These are phyloP conservation scores for Premnoplex brunnescens DNA, from an alignment of 2,797 vertebrate genomes.

Conservation along the genomic window DNA sequence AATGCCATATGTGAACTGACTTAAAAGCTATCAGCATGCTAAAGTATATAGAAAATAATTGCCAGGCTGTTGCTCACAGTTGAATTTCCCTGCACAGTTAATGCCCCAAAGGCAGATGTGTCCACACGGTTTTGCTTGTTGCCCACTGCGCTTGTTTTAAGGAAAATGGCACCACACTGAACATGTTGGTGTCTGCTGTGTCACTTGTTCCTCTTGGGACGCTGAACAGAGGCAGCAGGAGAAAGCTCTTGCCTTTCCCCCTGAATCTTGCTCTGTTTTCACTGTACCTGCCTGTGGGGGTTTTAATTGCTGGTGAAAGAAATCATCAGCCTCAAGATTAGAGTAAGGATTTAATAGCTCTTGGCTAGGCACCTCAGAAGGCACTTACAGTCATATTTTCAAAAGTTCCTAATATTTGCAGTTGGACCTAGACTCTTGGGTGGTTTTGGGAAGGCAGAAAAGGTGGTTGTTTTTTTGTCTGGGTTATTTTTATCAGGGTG, in stretches of 20 bases:
- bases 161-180: background rate
- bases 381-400: background rate
- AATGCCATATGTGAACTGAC: accelerated
- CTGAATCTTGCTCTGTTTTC: background rate
- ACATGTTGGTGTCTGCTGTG: background rate
- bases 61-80: background rate
- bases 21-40: background rate
- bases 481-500: background rate
- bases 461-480: background rate
- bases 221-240: background rate
- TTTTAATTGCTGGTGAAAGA: background rate
- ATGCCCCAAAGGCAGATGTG: background rate
- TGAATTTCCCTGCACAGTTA: background rate
- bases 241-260: background rate
- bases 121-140: background rate
- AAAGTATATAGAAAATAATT: background rate
- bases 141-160: background rate
- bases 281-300: background rate
- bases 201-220: background rate
- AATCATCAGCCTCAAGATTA: background rate
- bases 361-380: background rate
- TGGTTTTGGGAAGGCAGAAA: background rate
- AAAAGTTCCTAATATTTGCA: background rate
- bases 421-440: background rate
- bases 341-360: background rate